A percentile compares a stretch with the other conserved stretches of the same genome.
These are phyloP conservation scores for Chironomus striatipennis DNA, from an alignment of 1,140 invertebrate species.

Conservation along the genomic window DNA sequence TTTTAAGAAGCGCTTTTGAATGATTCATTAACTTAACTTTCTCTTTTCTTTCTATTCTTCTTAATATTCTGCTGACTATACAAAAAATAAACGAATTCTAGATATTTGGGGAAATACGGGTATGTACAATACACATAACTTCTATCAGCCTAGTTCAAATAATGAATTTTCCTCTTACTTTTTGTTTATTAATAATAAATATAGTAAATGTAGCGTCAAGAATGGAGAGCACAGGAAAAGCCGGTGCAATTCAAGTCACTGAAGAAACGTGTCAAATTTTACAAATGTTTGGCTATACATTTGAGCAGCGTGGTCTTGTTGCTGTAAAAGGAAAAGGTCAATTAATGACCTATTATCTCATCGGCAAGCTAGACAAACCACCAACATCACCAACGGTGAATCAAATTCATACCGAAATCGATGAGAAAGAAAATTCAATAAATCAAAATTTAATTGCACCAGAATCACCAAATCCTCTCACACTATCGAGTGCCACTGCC, in stretches of 20 bases:
- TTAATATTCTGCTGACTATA: not conserved
- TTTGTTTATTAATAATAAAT: constrained; percentile 47
- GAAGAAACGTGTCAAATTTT: constrained; percentile 84
- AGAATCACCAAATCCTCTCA: not conserved
- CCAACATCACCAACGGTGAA: constrained; percentile 33
- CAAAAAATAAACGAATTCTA: not conserved
- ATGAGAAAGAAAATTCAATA: constrained; percentile 34
- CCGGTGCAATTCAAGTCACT: constrained; percentile 89
- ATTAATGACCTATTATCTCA: constrained; percentile 87
- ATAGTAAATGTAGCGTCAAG: constrained; percentile 92
- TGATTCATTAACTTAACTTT: not conserved
- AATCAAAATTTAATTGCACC: not conserved
- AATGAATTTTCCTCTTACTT: not conserved
- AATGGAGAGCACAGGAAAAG: constrained; percentile 95
- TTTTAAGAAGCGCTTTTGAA: not conserved
- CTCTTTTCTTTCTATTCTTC: not conserved
- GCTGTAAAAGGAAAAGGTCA: constrained; percentile 93
- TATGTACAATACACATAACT: not conserved
- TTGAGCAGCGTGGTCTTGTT: constrained; percentile 84
- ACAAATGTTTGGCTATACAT: constrained; percentile 78
- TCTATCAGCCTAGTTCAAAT: not conserved
- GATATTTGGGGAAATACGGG: constrained; percentile 16
- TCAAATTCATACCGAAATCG: constrained; percentile 36
- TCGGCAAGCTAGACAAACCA: constrained; percentile 50
- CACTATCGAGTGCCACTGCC: constrained; percentile 5